Conservation (phyloP, 2,797 vertebrate genomes). For the Graptemys geographica region DNA sequence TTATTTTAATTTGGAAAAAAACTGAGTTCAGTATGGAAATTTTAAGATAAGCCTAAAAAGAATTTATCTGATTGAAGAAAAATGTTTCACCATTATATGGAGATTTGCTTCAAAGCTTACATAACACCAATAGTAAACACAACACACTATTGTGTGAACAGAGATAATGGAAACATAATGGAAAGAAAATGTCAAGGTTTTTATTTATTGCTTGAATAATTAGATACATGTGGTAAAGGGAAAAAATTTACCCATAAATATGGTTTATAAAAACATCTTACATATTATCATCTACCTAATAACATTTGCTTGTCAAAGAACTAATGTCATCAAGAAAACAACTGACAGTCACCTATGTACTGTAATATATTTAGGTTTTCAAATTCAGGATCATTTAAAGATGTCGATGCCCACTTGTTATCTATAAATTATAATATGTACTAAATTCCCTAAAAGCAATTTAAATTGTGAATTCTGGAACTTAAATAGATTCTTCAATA, state of each 20-base stretch:
- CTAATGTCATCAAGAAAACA: constrained; percentile 44
- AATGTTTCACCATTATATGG: constrained; percentile 55
- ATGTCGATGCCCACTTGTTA: constrained; percentile 47
- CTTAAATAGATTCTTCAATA: constrained; percentile 18
- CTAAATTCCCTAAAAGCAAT: constrained; percentile 39
- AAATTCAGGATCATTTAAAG: constrained; percentile 45
- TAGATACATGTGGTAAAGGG: not conserved
- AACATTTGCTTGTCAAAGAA: constrained; percentile 60
- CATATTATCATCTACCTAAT: constrained; percentile 17
- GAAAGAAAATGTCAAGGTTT: constrained; percentile 33
- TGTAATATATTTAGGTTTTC: constrained; percentile 45
- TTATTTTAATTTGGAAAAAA: constrained; percentile 66
- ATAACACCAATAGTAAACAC: constrained; percentile 69
- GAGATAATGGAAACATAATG: constrained; percentile 60
- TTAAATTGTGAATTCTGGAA: constrained; percentile 14
- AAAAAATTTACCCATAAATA: constrained; percentile 36
- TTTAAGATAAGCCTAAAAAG: constrained; percentile 68
- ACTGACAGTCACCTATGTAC: constrained; percentile 35
- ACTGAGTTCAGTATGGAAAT: constrained; percentile 45
- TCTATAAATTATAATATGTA: constrained; percentile 57
- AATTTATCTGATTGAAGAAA: constrained; percentile 76
- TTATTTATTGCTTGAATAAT: constrained; percentile 20
- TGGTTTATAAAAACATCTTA: not conserved
- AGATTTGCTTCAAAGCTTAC: constrained; percentile 72
- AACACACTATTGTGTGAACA: constrained; percentile 43